Conservation (phyloP, 2,113 vertebrate species). For the Sciurus niger region DNA sequence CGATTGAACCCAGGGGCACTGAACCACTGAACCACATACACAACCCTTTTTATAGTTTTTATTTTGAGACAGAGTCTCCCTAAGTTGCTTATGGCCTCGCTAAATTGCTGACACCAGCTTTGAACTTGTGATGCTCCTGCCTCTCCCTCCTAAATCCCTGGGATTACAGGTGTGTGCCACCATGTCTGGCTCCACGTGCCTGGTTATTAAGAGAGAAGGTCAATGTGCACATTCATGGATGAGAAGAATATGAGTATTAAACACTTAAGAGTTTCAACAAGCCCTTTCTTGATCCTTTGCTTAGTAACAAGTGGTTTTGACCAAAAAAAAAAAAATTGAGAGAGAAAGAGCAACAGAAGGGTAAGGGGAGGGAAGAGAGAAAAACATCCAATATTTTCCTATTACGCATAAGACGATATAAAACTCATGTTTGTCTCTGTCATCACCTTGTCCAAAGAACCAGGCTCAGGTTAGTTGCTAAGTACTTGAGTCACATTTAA, state of each 20-base stretch:
- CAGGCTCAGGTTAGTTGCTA: slow-evolving; percentile 9
- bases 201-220: background rate
- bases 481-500: slow-evolving; percentile 44
- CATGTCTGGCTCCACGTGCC: no score
- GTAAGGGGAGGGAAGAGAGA: no score
- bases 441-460: background rate
- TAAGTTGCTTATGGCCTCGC: no score
- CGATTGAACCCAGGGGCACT: no score
- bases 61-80: no score
- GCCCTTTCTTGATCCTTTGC: slow-evolving; percentile 26
- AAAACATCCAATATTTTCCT: background rate
- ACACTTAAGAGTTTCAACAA: background rate
- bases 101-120: no score
- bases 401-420: background rate
- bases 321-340: background rate
- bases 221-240: background rate
- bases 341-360: background rate
- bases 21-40: no score
- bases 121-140: no score
- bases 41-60: no score
- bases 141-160: no score
- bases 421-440: background rate
- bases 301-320: slow-evolving; percentile 42
- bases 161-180: no score
- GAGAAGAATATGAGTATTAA: background rate